These are phyloP conservation scores for Seriola dumerili DNA, from an alignment of 2,113 vertebrate genomes.

Conservation along the genomic window DNA sequence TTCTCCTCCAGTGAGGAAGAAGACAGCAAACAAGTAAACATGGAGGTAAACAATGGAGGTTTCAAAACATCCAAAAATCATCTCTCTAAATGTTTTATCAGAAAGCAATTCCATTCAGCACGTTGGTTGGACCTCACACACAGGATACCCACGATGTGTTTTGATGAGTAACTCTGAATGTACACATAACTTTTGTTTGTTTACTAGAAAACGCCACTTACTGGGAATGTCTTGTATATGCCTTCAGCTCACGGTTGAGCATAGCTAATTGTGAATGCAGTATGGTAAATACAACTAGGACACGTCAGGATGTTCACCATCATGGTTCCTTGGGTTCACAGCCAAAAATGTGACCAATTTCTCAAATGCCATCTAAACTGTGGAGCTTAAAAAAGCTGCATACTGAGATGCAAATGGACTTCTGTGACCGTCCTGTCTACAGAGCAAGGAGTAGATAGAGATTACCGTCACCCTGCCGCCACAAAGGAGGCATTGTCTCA, in stretches of 20 bases:
- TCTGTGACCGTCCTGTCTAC: constrained; percentile 59
- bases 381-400: constrained; percentile 34
- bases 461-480: constrained; percentile 59
- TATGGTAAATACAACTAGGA: constrained; percentile 18
- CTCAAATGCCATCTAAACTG: constrained; percentile 43
- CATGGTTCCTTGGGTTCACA: constrained; percentile 30
- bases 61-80: too few relatives aligned
- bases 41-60: too few relatives aligned
- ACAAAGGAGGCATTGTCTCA: constrained; percentile 77
- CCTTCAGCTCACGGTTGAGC: background rate
- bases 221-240: background rate
- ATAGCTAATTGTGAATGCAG: constrained; percentile 1
- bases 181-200: background rate
- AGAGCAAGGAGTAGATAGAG: constrained; percentile 55
- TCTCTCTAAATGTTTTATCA: too few relatives aligned
- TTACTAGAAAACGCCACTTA: background rate
- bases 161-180: too few relatives aligned
- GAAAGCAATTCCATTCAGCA: too few relatives aligned
- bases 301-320: constrained; percentile 11
- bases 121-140: background rate
- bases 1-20: too few relatives aligned
- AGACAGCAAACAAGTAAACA: too few relatives aligned
- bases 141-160: background rate
- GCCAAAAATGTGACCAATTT: constrained; percentile 57
- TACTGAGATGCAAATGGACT: constrained; percentile 67